phyloP scores from a whole-genome alignment of 2,888 invertebrate species.

The Agapostemon virescens region DNA sequence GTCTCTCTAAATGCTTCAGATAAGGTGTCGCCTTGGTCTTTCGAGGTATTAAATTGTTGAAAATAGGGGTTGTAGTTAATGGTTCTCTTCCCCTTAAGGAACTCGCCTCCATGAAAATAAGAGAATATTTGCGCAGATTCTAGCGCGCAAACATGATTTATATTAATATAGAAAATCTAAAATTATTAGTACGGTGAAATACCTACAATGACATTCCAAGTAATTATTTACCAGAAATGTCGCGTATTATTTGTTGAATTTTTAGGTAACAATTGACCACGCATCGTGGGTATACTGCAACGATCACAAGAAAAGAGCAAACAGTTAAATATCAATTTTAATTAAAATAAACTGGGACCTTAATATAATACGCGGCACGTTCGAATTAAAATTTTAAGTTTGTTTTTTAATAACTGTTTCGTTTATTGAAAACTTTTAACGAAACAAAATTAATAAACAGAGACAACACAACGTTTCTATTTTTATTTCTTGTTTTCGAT shows the following conservation, averaged over 20 bases:
- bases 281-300: no score
- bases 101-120: neutral
- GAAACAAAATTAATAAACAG: neutral
- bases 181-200: neutral
- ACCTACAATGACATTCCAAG: neutral
- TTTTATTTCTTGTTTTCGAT: neutral
- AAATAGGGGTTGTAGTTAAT: no score
- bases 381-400: neutral
- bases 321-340: neutral
- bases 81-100: no score
- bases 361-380: neutral
- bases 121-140: no score
- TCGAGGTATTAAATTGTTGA: no score
- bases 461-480: neutral
- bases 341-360: neutral
- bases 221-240: neutral
- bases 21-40: no score
- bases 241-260: neutral
- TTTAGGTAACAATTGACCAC: neutral
- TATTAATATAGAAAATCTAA: neutral
- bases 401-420: neutral
- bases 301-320: neutral
- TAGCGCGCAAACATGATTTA: neutral
- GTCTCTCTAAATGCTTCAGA: no score
- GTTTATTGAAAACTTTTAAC: neutral